Base-by-base conservation (phyloP, 2,113 vertebrate genomes). In the Xiphorhynchus elegans region DNA sequence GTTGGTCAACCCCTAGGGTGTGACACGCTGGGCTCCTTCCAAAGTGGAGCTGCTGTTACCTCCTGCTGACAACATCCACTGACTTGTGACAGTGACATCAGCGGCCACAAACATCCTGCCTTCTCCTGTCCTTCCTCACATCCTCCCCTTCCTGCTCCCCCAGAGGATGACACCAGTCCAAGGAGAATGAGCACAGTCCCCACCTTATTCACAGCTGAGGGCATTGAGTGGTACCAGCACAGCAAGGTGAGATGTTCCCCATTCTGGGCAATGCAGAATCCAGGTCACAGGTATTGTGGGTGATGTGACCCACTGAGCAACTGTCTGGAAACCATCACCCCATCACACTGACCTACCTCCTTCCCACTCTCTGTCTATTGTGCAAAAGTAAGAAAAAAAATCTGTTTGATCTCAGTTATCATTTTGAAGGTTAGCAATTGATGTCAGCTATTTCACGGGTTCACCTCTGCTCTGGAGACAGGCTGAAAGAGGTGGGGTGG, bases 291-390 rank as follows among this genome's bases (percentile, higher is more conserved):
- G 28, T 17, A 6, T 0, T 3, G 3, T 14, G 42, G 42, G 12
- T 50, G 53, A 53, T 1, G 3, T 42, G 86, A 63, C 18, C 37
- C 5, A 0, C 28, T 1, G 0, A 90, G 46, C 17, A 64, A 20
- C 17, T 29, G 19, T 14, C 31, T 77, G 66, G 47, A 67, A 79
- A 62, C 62, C 56, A 63, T 10, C 56, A n/a, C 13, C 47, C 49
- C 50, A 12, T 26, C 23, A 12, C 66, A 24, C 14, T 13, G 47
- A 70, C 11, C 66, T 5, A 5, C 13, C 46, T 62, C 67, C 44
- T 56, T 63, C 75, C 62, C 14, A 3, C 18, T 46, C 14, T 35
- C 49, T 58, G 42, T 29, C 50, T 39, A 0, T 3, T 19, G n/a
- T 11, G 49, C 78, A 58, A 68, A 85, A 79, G 62, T 37, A 33